Conservation (phyloP, 2,888 invertebrate genomes). For the Meganola albula region DNA sequence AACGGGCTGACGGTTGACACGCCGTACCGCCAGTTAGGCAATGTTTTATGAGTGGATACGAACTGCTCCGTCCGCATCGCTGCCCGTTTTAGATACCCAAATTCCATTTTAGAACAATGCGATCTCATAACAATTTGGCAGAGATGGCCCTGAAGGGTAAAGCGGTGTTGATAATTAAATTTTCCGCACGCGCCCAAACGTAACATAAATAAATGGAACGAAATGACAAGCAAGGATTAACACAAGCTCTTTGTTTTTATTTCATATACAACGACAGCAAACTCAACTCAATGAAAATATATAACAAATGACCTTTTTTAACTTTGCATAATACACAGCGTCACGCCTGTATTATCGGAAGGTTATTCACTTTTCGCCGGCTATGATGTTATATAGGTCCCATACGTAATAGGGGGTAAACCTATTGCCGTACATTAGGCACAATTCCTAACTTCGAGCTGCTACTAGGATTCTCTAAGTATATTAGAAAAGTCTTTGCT, state of each 20-base stretch:
- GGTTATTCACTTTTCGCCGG: too few species aligned
- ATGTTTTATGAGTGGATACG: slow-evolving; percentile 44
- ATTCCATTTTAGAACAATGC: slow-evolving; percentile 39
- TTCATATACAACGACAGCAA: slow-evolving; percentile 10
- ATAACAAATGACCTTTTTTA: too few species aligned
- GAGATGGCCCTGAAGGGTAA: slow-evolving; percentile 34
- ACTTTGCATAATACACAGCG: too few species aligned
- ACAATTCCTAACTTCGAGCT: too few species aligned
- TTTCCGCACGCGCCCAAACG: slow-evolving; percentile 31
- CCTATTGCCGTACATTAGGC: too few species aligned
- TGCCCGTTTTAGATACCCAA: slow-evolving; percentile 32
- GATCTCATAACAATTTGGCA: slow-evolving; percentile 33
- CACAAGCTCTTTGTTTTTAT: slow-evolving; percentile 27
- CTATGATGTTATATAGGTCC: too few species aligned
- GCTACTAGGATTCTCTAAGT: too few species aligned
- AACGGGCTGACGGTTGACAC: slow-evolving; percentile 46
- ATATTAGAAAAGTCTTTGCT: too few species aligned
- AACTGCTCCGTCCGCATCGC: slow-evolving; percentile 19
- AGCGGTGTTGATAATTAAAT: slow-evolving; percentile 52
- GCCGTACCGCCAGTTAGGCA: slow-evolving; percentile 42
- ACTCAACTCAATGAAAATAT: slow-evolving; percentile 22
- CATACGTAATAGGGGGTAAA: too few species aligned
- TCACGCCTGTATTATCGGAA: too few species aligned
- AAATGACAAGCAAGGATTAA: too few species aligned
- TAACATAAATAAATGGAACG: slow-evolving; percentile 36